These are phyloP conservation scores for Anthopleura xanthogrammica DNA, from an alignment of 92 coral and sea anemone species.

Conservation along the genomic window DNA sequence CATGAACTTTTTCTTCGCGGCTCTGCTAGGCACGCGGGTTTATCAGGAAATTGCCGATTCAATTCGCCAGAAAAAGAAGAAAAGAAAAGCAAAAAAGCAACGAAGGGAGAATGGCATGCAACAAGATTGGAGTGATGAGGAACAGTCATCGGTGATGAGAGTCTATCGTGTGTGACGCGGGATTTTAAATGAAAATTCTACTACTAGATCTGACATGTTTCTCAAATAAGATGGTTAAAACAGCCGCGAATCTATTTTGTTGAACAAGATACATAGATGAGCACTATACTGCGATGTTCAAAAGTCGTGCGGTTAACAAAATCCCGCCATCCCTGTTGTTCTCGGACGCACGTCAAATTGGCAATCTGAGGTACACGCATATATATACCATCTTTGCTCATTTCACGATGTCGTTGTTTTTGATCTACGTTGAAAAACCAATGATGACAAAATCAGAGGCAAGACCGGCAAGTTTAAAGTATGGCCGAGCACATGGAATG, in stretches of 20 bases:
- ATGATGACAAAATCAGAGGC: not conserved
- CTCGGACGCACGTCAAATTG: too few relatives aligned
- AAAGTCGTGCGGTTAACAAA: too few relatives aligned
- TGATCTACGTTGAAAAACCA: not conserved
- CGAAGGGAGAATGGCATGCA: slow-evolving; percentile 22
- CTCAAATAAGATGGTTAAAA: too few relatives aligned
- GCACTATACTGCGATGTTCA: too few relatives aligned
- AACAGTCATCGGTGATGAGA: slow-evolving; percentile 14
- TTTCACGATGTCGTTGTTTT: too few relatives aligned
- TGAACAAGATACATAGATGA: too few relatives aligned
- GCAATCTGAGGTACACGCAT: too few relatives aligned
- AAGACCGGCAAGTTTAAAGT: not conserved
- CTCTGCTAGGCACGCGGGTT: slow-evolving; percentile 59
- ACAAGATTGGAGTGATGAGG: slow-evolving; percentile 51
- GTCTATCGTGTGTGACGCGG: slow-evolving; percentile 32
- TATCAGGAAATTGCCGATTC: slow-evolving; percentile 55
- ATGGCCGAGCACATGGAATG: not conserved
- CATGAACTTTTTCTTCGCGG: slow-evolving; percentile 67
- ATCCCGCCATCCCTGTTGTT: too few relatives aligned
- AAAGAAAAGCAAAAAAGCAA: slow-evolving; percentile 21
- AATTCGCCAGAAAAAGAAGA: slow-evolving; percentile 20
- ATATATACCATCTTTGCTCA: too few relatives aligned
- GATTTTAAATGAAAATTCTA: not conserved
- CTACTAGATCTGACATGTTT: too few relatives aligned
- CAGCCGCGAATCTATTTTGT: too few relatives aligned